Percentiles rank a stretch among this genome's conserved stretches.
These are phyloP conservation scores for Malurus leucopterus DNA, from an alignment of 2,797 vertebrate species.

Conservation along the genomic window DNA sequence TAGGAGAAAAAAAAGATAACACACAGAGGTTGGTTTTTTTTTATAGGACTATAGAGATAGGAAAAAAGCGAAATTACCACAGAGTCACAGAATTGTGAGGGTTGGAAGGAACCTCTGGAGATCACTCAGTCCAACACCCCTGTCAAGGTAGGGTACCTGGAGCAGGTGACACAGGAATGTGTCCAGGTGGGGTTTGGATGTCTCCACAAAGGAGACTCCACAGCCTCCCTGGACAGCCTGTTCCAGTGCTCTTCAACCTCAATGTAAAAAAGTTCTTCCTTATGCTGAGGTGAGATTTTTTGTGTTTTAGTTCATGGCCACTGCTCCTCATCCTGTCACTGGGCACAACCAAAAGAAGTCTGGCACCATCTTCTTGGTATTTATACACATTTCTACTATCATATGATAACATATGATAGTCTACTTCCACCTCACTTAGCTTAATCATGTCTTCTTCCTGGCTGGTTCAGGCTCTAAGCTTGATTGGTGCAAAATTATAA, in stretches of 20 bases:
- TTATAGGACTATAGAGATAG: background rate
- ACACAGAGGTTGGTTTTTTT: background rate
- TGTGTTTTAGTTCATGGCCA: background rate
- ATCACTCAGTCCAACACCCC: background rate
- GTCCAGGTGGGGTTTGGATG: background rate
- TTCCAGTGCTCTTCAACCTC: background rate
- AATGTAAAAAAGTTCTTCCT: background rate
- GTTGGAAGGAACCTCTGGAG: background rate
- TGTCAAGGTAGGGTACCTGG: background rate
- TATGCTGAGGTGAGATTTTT: background rate
- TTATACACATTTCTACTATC: background rate
- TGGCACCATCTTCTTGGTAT: background rate
- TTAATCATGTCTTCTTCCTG: background rate
- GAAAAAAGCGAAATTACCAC: background rate
- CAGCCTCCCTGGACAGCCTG: background rate
- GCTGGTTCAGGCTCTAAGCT: background rate
- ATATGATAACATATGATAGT: rapidly evolving
- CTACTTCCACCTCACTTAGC: background rate
- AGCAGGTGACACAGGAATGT: background rate
- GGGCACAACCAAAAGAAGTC: background rate
- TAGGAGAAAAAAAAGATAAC: background rate
- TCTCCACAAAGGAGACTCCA: background rate
- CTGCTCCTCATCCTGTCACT: background rate
- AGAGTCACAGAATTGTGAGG: background rate
- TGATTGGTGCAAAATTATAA: background rate